Conservation (phyloP, 1,140 invertebrate species). For the Dermatophagoides farinae region DNA sequence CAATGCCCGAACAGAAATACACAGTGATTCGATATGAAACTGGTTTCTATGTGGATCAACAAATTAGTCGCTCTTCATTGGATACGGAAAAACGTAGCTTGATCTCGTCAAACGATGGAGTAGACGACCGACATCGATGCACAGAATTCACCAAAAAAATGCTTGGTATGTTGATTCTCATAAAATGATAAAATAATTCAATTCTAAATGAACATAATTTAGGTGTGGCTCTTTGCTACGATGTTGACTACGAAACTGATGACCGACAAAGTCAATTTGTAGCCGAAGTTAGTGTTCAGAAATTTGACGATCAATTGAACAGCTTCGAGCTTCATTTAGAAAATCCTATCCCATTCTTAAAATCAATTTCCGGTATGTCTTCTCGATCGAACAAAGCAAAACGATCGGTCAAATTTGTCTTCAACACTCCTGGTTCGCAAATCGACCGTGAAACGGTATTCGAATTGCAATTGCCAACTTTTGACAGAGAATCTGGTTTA, state of each 20-base stretch:
- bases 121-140: neutral
- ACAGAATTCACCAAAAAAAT: neutral
- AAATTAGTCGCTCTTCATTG: neutral
- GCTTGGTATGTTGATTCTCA: neutral
- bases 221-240: slow-evolving; percentile 4
- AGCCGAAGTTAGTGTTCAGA: neutral
- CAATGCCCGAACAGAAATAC: slow-evolving; percentile 3
- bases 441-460: neutral
- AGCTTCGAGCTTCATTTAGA: neutral
- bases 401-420: neutral
- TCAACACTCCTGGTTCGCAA: neutral
- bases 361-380: neutral
- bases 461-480: slow-evolving; percentile 1
- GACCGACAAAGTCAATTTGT: neutral
- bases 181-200: neutral
- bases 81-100: neutral
- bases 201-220: too few relatives aligned
- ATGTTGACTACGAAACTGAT: neutral
- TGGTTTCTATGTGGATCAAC: neutral
- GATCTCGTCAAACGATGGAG: neutral
- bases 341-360: neutral
- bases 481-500: neutral
- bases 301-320: slow-evolving; percentile 4
- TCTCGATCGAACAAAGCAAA: neutral
- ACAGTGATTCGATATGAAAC: slow-evolving; percentile 1